Percentiles rank a stretch among this genome's conserved stretches.
phyloP scores from a whole-genome alignment of 1,140 invertebrate genomes.

The Hypothenemus hampei region DNA sequence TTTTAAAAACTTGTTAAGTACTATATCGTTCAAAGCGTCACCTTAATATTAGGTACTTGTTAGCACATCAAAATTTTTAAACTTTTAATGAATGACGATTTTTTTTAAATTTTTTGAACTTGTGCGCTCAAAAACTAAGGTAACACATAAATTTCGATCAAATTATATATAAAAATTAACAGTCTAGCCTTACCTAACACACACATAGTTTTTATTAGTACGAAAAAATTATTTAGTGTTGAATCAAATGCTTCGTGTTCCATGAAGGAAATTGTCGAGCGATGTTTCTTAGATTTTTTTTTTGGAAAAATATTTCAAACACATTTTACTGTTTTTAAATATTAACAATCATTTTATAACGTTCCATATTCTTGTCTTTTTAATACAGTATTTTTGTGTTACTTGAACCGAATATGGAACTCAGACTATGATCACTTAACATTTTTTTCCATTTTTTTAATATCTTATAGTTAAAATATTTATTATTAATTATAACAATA shows the following conservation, averaged over 20 bases:
- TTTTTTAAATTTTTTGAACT: background rate
- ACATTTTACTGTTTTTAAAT: too few relatives aligned
- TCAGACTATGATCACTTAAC: too few relatives aligned
- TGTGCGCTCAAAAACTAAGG: too few relatives aligned
- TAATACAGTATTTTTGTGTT: conserved; percentile 6
- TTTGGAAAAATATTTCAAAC: too few relatives aligned
- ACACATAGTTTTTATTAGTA: conserved; percentile 15
- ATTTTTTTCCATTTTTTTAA: too few relatives aligned
- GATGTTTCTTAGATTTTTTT: too few relatives aligned
- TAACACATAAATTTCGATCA: conserved; percentile 7
- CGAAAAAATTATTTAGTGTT: too few relatives aligned
- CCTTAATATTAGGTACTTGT: conserved; percentile 9
- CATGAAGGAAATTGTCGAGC: too few relatives aligned
- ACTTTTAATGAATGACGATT: background rate
- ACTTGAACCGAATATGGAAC: conserved; percentile 27
- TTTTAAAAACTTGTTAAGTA: background rate
- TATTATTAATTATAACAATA: conserved; percentile 40
- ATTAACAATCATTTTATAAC: conserved; percentile 7
- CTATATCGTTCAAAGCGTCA: conserved; percentile 2
- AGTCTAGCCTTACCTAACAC: conserved; percentile 19
- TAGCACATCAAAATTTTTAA: conserved; percentile 20
- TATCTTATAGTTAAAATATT: conserved; percentile 34
- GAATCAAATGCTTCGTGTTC: too few relatives aligned
- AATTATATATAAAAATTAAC: conserved; percentile 4
- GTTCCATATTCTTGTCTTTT: conserved; percentile 11